Base-by-base conservation (phyloP, 2,113 vertebrate genomes). In the Sinosuthora webbiana region DNA sequence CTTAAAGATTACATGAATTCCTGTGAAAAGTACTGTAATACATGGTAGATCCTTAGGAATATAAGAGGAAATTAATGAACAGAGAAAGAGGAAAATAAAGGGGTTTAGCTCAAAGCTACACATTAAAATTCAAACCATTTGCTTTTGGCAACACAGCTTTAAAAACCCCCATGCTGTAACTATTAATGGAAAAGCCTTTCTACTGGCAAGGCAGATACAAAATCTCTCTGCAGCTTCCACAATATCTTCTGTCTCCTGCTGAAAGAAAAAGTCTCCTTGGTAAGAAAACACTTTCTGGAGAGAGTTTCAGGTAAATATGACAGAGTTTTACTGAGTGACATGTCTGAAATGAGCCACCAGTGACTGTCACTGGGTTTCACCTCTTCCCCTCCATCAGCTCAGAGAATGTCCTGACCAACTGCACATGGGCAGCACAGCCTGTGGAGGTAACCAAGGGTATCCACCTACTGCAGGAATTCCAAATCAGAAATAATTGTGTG, bases 171-270 rank as follows among this genome's bases (percentile, higher is more conserved):
- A 39, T 70, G 49, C 28, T 60, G 39, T 62, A 53, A 69, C 73
- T 87, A n/a, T 62, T 62, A 53, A 78, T 53, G n/a, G 39, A 70
- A 70, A 78, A 70, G 15, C 39, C 23, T 53, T 78, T 53, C n/a
- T 53, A 13, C n/a, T 87, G 64, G 28, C n/a, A 70, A 78, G 39
- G 64, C 39, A 25, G 96, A 85, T 75, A 82, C n/a, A 10, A 97
- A 96, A 42, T 97, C 96, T 85, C 87, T 96, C 65, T 83, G 89
- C 39, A 98, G 83, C 47, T 89, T 96, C 91, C 69, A 94, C 70
- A 24, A 78, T 57, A 20, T 60, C 73, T 93, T 97, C 95, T 82
- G 69, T 94, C 82, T 98, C 95, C 97, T 97, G 65, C 39, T 52
- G 59, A 44, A 91, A 84, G 50, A 89, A 89, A 22, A 23, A 42